Conservation (phyloP, 2,113 vertebrate species). For the Oriolus oriolus region DNA sequence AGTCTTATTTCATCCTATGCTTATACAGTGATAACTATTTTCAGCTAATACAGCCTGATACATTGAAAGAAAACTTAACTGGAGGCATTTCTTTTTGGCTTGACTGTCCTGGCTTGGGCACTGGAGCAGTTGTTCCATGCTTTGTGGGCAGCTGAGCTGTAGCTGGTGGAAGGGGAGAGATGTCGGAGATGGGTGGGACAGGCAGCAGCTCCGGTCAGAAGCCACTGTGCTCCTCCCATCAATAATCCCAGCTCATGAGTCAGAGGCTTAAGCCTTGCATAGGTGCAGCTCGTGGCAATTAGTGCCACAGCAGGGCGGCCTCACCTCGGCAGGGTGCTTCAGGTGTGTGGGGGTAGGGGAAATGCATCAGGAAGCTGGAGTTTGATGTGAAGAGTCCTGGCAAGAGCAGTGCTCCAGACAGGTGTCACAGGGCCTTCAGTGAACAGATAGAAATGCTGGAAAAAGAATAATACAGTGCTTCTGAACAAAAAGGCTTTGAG, state of each 20-base stretch:
- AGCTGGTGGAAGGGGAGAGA: background rate
- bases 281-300: background rate
- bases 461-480: background rate
- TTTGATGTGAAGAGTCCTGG: background rate
- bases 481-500: background rate
- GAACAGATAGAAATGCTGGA: background rate
- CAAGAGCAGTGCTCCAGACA: background rate
- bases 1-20: background rate
- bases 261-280: background rate
- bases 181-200: background rate
- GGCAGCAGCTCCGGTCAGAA: background rate
- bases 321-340: background rate
- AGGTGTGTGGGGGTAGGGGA: background rate
- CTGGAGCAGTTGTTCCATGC: background rate
- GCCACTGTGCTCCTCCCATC: background rate
- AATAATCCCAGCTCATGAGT: background rate
- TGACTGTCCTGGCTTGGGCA: background rate
- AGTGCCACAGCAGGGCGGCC: background rate
- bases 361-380: background rate
- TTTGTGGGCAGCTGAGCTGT: background rate
- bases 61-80: background rate
- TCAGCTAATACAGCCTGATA: background rate
- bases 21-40: background rate
- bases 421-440: background rate
- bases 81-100: background rate